phyloP scores from a whole-genome alignment of 2,113 vertebrate species.

The Marmota flaviventris region DNA sequence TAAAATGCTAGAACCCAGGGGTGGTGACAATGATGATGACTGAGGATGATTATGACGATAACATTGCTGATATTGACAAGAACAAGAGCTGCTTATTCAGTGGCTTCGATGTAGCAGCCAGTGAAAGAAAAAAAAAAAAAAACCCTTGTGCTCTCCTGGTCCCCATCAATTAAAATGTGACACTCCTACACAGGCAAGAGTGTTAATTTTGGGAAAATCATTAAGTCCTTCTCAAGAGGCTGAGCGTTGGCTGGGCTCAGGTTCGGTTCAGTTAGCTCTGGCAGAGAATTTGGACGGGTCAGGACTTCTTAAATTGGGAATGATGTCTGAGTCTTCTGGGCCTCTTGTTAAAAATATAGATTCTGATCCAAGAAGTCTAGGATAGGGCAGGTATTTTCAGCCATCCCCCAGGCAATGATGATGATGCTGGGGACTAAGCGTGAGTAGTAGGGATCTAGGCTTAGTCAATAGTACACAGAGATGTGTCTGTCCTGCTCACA shows the following conservation, averaged over 20 bases:
- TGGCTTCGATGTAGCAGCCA: fast-evolving
- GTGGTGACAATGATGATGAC: fast-evolving
- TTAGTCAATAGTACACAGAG: neutral
- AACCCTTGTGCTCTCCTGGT: neutral
- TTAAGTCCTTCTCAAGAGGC: neutral
- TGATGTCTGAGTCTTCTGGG: neutral
- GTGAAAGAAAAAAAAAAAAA: neutral
- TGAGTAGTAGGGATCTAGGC: neutral
- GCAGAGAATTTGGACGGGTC: neutral
- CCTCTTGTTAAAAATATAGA: neutral
- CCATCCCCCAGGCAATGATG: neutral
- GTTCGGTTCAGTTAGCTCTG: neutral
- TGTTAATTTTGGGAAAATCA: neutral
- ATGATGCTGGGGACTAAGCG: fast-evolving
- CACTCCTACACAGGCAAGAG: neutral
- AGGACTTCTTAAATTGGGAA: neutral
- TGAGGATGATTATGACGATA: neutral
- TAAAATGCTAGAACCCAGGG: neutral
- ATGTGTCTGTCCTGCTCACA: neutral
- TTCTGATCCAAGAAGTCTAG: neutral
- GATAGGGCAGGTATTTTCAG: neutral
- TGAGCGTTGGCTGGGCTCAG: neutral
- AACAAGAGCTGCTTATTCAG: fast-evolving
- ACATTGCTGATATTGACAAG: neutral
- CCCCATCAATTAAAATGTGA: fast-evolving